Base-by-base conservation (phyloP, 2,888 invertebrate species). In the Siphonodentalium dalli region DNA sequence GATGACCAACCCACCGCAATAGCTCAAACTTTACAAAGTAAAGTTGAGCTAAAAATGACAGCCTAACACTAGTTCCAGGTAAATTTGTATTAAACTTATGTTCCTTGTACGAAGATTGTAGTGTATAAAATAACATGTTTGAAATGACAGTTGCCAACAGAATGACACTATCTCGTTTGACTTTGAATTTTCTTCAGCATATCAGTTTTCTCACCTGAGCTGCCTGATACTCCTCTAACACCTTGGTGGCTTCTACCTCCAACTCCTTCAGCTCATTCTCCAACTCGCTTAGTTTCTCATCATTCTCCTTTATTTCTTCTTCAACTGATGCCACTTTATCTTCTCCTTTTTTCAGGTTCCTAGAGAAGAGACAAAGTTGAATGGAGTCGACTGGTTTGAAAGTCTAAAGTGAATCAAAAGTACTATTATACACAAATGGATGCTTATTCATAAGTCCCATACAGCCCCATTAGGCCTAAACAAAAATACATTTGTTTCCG, bases 261-360 rank as follows among this genome's bases (percentile, higher is more conserved):
- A 77, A 57, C 33, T 72, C 64, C 40, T 74, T 66, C 33, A 73
- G 62, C 35, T 58, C 52, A 35, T 54, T 53, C 51, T 72, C 67
- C 38, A 74, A 58, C 27, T 65, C 64, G n/a, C 52, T 66, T 24
- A 74, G 44, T 40, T 66, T 65, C 41, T 70, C 48, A 44, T 69
- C 68, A 33, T 66, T 70, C 8, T 87, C 87, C 33, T 84, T 84
- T 0, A 91, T 85, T 66, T 93, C 92, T 5, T 85, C 83, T 46
- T 89, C 88, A 77, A 92, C 85, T 56, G 87, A 88, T n/a, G 84
- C 84, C 27, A 93, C 89, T 76, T 89, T 89, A 46, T 89, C 89
- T 68, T 87, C 86, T 0, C 88, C 86, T 72, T 93, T 92, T 60
- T 88, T 88, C 0, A 88, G 84, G 77, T 92, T 93, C 66, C 92